These are phyloP conservation scores for Onychostoma macrolepis DNA, from an alignment of 2,113 vertebrate species.

Conservation along the genomic window DNA sequence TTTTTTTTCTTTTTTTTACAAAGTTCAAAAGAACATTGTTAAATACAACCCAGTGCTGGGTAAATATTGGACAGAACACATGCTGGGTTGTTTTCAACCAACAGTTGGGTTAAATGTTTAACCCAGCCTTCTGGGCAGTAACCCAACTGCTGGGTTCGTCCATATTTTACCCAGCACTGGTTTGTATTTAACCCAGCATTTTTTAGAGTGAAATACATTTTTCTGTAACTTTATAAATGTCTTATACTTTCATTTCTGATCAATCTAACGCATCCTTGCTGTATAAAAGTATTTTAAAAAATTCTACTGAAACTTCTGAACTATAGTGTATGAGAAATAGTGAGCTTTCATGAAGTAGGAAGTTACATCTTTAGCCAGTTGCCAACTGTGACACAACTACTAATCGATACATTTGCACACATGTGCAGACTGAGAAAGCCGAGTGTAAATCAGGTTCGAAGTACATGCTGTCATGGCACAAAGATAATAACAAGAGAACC, in stretches of 20 bases:
- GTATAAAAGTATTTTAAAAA: background rate
- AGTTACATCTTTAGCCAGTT: background rate
- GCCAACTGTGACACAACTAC: background rate
- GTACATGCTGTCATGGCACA: constrained; percentile 60
- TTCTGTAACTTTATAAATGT: background rate
- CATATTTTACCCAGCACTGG: too few relatives aligned
- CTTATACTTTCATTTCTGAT: background rate
- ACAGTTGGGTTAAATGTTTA: too few relatives aligned
- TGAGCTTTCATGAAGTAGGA: background rate
- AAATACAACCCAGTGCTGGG: too few relatives aligned
- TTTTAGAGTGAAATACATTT: background rate
- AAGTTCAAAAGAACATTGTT: background rate
- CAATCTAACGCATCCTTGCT: background rate
- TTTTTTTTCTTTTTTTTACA: too few relatives aligned
- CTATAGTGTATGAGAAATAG: background rate
- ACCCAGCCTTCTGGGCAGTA: too few relatives aligned
- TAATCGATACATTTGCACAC: constrained; percentile 16
- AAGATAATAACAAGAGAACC: constrained; percentile 66
- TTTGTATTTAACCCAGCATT: too few relatives aligned
- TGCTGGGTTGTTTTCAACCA: too few relatives aligned
- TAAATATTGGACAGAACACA: too few relatives aligned
- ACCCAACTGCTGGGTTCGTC: too few relatives aligned
- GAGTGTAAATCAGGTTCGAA: constrained; percentile 63
- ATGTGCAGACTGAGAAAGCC: constrained; percentile 20
- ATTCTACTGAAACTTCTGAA: background rate